Evolutionary conservation across 2,797 vertebrate genomes (phyloP), one percentile per base, ranked within the genome.

Genomic region (Diplodus sargus): DNA sequence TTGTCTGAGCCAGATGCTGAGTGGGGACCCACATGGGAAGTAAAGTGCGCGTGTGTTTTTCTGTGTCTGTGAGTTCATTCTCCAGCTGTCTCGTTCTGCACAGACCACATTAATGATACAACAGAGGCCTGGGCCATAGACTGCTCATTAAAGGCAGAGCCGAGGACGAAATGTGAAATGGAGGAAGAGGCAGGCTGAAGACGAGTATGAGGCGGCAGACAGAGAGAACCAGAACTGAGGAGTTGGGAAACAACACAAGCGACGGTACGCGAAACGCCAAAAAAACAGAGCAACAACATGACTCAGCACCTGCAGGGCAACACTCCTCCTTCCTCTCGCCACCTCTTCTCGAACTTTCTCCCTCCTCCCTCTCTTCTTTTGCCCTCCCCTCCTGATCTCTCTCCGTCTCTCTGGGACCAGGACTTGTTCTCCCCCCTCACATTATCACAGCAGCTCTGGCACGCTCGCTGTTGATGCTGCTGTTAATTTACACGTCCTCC

Each of bases 81-180:
- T 85, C 73, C 79, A 85, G 89, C 79, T 77, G 84, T 76, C 64
- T 88, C 66, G 54, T 65, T 80, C 59, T 81, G 81, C 82, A 76
- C 80, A 82, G 78, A 70, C 76, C 82, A 77, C 81, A 86, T 84
- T 84, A 86, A 92, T 85, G 84, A 82, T 86, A 85, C 78, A 90
- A 89, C 78, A 87, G 82, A 87, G 69, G 77, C 72, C 51, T 48
- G 74, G 53, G 43, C 81, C 64, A 30, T 62, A 58, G 70, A 64
- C 84, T 77, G 74, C 88, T 91, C 85, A 77, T 82, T 87, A 86
- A 83, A 84, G 70, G 70, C 10, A 57, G 76, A 84, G 71, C 3
- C 25, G 68, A 74, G 22, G 56, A 63, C 70, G n/a, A 58, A 65
- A 69, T 68, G 70, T 70, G 57, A 69, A 73, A 47, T 71, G 30